Conservation (phyloP, 2,888 invertebrate species). For the Scaptodrosophila latifasciaeformis region DNA sequence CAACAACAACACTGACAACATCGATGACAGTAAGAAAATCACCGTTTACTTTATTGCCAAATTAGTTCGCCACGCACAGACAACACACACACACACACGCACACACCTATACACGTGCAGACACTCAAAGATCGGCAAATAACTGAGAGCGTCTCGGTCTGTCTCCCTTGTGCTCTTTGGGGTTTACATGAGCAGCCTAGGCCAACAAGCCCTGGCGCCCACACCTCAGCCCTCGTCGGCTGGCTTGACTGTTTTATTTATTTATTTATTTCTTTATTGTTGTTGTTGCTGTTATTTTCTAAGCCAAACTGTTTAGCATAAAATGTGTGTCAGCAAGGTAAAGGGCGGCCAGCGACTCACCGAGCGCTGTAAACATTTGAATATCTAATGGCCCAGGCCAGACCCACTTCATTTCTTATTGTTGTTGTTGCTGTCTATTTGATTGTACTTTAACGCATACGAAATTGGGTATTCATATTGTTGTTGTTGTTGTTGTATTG, state of each 20-base stretch:
- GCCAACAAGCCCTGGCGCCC: background rate
- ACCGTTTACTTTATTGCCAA: slow-evolving; percentile 47
- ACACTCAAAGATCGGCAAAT: slow-evolving; percentile 22
- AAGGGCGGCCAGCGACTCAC: slow-evolving; percentile 60
- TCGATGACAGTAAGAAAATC: slow-evolving; percentile 15
- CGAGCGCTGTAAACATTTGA: slow-evolving; percentile 56
- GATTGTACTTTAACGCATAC: slow-evolving; percentile 40
- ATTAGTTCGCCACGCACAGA: slow-evolving; percentile 45
- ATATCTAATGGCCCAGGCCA: slow-evolving; percentile 46
- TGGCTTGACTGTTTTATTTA: slow-evolving; percentile 23
- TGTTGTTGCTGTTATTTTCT: no score
- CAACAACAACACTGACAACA: slow-evolving; percentile 6
- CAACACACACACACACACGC: slow-evolving; percentile 32
- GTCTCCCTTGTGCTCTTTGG: no score
- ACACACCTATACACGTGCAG: slow-evolving; percentile 28
- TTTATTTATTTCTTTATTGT: no score
- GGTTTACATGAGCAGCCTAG: slow-evolving; percentile 1
- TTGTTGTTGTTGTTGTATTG: slow-evolving; percentile 41
- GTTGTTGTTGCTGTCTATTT: slow-evolving; percentile 17
- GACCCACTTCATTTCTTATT: slow-evolving; percentile 23
- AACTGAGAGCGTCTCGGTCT: no score
- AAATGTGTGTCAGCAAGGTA: slow-evolving; percentile 74
- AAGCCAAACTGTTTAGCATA: slow-evolving; percentile 71
- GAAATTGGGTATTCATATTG: slow-evolving; percentile 49
- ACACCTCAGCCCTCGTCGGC: background rate